These are phyloP conservation scores for Fulica atra DNA, from an alignment of 2,113 vertebrate species.

Conservation along the genomic window DNA sequence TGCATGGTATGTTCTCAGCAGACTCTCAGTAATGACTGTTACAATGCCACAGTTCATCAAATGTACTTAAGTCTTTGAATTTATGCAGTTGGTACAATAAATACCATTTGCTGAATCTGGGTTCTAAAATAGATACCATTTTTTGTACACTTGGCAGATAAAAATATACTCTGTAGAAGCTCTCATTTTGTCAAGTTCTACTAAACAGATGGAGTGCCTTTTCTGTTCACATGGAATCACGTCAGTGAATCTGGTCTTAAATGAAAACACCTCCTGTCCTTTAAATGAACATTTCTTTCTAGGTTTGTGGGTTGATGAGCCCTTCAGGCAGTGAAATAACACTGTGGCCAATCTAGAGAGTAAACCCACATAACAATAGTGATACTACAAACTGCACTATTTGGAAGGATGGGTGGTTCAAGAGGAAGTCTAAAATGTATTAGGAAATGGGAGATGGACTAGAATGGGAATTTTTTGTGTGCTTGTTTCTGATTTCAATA, in stretches of 20 bases:
- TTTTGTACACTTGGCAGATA: neutral
- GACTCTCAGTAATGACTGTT: neutral
- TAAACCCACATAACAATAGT: neutral
- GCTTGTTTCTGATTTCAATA: neutral
- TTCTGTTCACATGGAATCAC: neutral
- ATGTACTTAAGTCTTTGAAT: neutral
- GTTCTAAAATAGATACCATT: neutral
- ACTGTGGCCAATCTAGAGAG: neutral
- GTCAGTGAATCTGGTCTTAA: neutral
- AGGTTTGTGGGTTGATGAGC: neutral
- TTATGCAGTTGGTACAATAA: neutral
- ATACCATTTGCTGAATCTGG: neutral
- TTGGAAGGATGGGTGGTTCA: neutral
- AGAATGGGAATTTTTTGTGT: neutral
- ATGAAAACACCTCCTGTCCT: neutral
- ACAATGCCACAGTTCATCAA: neutral
- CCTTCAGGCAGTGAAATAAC: neutral
- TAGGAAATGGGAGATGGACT: neutral
- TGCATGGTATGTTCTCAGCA: neutral
- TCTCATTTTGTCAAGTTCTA: neutral
- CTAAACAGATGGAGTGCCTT: neutral
- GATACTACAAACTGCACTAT: neutral
- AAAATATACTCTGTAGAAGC: neutral
- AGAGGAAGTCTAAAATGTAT: neutral
- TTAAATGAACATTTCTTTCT: neutral